Evolutionary conservation across 2,113 vertebrate species (phyloP).

Genomic region (Hemiprocne comata): DNA sequence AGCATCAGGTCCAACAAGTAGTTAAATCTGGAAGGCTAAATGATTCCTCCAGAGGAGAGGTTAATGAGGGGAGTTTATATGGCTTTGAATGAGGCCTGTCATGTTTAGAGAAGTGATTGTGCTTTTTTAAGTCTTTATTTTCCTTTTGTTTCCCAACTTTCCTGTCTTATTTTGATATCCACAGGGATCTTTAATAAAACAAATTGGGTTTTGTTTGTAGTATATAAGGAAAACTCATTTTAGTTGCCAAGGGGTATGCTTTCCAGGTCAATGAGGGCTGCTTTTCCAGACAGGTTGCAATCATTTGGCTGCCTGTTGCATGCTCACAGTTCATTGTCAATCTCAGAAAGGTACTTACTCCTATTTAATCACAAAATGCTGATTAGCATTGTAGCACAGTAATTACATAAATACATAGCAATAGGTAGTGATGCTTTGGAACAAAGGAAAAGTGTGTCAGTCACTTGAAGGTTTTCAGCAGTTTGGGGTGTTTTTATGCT

Average conservation of each 20-base stretch:
- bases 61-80: not conserved
- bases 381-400: not conserved
- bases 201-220: not conserved
- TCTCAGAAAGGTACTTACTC: not conserved
- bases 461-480: not conserved
- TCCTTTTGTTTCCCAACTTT: not conserved
- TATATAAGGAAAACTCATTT: not conserved
- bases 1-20: not conserved
- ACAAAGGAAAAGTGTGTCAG: not conserved
- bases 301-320: not conserved
- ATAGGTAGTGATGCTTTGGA: not conserved
- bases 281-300: not conserved
- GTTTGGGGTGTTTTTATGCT: not conserved
- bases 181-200: not conserved
- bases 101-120: not conserved
- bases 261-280: not conserved
- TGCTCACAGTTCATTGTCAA: not conserved
- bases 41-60: not conserved
- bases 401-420: not conserved
- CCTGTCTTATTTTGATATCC: not conserved
- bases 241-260: not conserved
- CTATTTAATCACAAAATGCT: not conserved
- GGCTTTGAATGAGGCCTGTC: not conserved
- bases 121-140: not conserved
- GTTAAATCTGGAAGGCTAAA: not conserved